These are phyloP conservation scores for Struthidea cinerea DNA, from an alignment of 2,113 vertebrate genomes.

Conservation along the genomic window DNA sequence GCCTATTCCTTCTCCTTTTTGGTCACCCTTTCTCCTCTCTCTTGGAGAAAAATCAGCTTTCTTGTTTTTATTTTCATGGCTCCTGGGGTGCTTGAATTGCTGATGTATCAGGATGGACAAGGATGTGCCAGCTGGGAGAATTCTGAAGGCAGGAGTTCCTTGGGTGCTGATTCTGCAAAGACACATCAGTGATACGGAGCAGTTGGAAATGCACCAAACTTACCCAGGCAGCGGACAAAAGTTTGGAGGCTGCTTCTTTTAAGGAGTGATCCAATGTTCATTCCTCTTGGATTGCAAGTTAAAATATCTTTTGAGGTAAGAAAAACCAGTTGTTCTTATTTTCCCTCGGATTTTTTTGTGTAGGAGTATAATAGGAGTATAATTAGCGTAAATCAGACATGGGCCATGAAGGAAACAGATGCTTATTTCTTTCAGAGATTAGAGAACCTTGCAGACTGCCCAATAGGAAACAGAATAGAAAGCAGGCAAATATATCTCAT, in stretches of 20 bases:
- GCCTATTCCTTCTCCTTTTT: background rate
- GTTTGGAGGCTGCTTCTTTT: background rate
- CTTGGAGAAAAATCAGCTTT: background rate
- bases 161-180: background rate
- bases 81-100: background rate
- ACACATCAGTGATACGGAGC: background rate
- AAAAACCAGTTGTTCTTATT: background rate
- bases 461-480: background rate
- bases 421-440: constrained; percentile 33
- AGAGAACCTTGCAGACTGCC: background rate
- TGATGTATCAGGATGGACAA: background rate
- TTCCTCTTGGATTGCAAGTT: background rate
- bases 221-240: background rate
- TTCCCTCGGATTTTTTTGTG: background rate
- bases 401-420: constrained; percentile 36
- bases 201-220: background rate
- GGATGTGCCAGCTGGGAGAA: background rate
- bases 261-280: background rate
- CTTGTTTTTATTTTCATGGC: background rate
- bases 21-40: background rate
- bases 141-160: background rate
- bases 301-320: background rate
- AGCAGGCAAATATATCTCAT: background rate
- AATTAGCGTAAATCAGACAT: background rate
- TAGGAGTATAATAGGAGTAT: background rate